Percentiles rank a stretch among this genome's conserved stretches.
Evolutionary conservation across 2,797 vertebrate species (phyloP).

Genomic region (Tinamus major): DNA sequence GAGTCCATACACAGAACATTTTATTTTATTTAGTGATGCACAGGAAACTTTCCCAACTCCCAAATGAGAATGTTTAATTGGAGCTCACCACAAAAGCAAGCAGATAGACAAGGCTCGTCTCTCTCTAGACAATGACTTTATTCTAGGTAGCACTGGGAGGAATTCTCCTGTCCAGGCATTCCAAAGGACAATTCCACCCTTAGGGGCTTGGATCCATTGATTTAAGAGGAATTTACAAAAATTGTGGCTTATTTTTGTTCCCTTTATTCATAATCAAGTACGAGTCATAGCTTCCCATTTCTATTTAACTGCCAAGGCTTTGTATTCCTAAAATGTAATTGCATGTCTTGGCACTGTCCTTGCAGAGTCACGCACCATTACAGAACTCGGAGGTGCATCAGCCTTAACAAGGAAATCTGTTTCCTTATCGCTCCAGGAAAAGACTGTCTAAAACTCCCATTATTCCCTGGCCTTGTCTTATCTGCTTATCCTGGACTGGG

Average conservation of each 20-base stretch:
- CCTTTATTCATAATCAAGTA: background rate
- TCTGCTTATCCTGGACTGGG: background rate
- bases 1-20: background rate
- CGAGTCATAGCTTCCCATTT: background rate
- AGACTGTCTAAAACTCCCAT: background rate
- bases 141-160: background rate
- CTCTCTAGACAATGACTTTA: background rate
- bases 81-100: background rate
- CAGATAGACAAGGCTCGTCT: background rate
- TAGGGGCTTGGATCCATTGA: background rate
- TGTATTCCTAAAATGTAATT: background rate
- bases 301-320: background rate
- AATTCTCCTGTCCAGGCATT: background rate
- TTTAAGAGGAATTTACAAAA: background rate
- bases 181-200: background rate
- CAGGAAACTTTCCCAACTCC: background rate
- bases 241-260: background rate
- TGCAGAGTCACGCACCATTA: background rate
- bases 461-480: background rate
- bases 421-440: slow-evolving; percentile 36
- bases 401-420: slow-evolving; percentile 11
- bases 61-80: background rate
- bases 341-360: background rate
- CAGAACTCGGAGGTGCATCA: background rate
- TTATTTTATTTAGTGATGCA: background rate